A percentile compares a stretch with the other conserved stretches of the same genome.
phyloP scores from a whole-genome alignment of 2,797 vertebrate genomes.

The Glyptemys insculpta region DNA sequence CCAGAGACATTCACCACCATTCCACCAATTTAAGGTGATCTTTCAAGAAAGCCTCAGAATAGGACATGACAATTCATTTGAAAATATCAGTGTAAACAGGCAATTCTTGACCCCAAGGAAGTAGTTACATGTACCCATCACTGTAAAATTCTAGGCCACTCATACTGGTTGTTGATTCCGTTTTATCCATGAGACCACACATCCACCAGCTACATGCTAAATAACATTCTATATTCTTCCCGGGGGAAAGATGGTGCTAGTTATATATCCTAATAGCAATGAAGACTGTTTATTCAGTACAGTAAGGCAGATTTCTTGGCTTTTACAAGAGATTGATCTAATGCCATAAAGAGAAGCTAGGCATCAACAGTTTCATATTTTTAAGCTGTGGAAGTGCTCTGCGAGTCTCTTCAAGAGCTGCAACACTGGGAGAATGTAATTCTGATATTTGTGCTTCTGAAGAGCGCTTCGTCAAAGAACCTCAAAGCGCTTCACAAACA shows the following conservation, averaged over 20 bases:
- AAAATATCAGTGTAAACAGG: not conserved
- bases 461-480: not conserved
- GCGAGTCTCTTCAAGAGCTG: not conserved
- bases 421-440: not conserved
- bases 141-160: not conserved
- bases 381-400: not conserved
- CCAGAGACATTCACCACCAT: not conserved
- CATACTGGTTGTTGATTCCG: not conserved
- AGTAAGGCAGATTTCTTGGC: not conserved
- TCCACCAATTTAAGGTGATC: rapidly evolving
- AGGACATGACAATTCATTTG: not conserved
- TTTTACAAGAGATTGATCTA: not conserved
- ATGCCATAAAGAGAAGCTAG: not conserved
- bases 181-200: not conserved
- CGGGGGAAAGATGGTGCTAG: not conserved
- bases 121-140: not conserved
- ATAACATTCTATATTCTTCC: not conserved
- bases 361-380: not conserved
- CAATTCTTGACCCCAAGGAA: not conserved
- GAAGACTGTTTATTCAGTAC: not conserved
- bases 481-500: not conserved
- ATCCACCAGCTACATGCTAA: not conserved
- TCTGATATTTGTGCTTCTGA: not conserved
- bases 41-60: not conserved
- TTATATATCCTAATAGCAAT: not conserved